Evolutionary conservation across 2,797 vertebrate species (phyloP).

Genomic region (Pangasius sanitwongsei): DNA sequence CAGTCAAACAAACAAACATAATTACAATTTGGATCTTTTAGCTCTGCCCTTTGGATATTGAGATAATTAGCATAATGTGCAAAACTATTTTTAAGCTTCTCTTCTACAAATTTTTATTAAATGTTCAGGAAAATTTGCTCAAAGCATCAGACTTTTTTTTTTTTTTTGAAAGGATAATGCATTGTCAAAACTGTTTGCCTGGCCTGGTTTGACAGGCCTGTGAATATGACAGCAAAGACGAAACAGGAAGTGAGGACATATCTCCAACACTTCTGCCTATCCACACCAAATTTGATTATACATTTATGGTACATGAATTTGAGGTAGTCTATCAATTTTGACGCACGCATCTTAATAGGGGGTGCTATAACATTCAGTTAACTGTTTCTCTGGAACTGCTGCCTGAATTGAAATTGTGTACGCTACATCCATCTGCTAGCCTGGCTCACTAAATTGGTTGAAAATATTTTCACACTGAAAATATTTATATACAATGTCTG

Average conservation of each 20-base stretch:
- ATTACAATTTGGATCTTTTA: background rate
- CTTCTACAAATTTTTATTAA: background rate
- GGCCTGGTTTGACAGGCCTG: background rate
- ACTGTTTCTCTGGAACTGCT: constrained; percentile 12
- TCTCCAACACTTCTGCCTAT: background rate
- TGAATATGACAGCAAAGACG: background rate
- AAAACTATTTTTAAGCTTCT: background rate
- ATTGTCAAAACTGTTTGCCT: background rate
- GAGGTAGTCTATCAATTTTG: constrained; percentile 23
- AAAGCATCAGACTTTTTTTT: background rate
- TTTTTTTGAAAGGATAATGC: background rate
- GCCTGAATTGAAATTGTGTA: background rate
- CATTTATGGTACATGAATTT: background rate
- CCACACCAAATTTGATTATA: constrained; percentile 12
- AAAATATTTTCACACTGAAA: constrained; percentile 41
- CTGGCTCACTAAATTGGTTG: background rate
- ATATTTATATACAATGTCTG: constrained; percentile 21
- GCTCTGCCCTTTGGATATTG: background rate
- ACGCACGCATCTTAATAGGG: background rate
- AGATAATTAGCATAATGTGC: constrained; percentile 1
- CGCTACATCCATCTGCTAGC: constrained; percentile 7
- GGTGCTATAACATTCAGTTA: background rate
- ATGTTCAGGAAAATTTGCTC: background rate
- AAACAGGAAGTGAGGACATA: constrained; percentile 14
- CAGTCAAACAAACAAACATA: background rate